These are phyloP conservation scores for Propithecus perrieri DNA, from an alignment of 2,797 vertebrate genomes.

Conservation along the genomic window DNA sequence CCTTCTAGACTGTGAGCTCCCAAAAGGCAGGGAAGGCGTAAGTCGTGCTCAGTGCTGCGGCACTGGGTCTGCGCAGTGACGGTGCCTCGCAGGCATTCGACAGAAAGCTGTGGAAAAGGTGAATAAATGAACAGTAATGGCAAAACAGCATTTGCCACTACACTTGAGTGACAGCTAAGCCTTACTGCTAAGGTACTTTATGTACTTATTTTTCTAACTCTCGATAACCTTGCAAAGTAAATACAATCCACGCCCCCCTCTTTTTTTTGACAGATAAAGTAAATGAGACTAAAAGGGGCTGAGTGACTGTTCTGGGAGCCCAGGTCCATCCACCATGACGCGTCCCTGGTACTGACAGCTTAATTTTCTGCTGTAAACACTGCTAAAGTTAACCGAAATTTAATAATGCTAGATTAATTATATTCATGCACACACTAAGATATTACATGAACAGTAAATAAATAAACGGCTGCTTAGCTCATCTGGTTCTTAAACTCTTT, in stretches of 20 bases:
- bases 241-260: too few relatives aligned
- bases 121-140: neutral
- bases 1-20: neutral
- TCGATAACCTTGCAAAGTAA: neutral
- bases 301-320: neutral
- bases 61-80: neutral
- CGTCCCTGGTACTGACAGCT: neutral
- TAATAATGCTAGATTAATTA: neutral
- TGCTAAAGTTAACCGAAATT: neutral
- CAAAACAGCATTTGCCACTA: neutral
- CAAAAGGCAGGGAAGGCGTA: neutral
- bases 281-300: neutral
- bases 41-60: neutral
- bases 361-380: neutral
- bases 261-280: neutral
- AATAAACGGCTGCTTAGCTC: neutral
- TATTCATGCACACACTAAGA: neutral
- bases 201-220: neutral
- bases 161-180: neutral
- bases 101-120: neutral
- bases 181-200: neutral
- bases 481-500: conserved; percentile 14
- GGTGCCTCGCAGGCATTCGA: neutral
- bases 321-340: neutral
- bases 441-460: neutral